A percentile compares a stretch with the other conserved stretches of the same genome.
These are phyloP conservation scores for Synergus umbraculus DNA, from an alignment of 2,888 invertebrate genomes.

Conservation along the genomic window DNA sequence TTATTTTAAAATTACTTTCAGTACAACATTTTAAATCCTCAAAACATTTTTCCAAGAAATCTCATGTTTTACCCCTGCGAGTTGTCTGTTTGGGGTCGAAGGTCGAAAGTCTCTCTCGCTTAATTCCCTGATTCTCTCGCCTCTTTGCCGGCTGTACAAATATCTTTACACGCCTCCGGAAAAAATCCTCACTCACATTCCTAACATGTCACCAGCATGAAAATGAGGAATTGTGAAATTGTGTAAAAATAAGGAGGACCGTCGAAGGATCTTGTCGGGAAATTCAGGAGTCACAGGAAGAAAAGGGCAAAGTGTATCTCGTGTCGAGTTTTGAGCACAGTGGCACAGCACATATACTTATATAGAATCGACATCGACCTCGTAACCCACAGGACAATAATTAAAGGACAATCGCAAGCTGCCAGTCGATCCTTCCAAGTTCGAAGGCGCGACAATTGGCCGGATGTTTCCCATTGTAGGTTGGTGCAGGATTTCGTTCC, in stretches of 20 bases:
- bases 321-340: not conserved
- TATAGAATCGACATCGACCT: constrained; percentile 51
- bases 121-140: constrained; percentile 27
- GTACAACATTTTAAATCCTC: too few relatives aligned
- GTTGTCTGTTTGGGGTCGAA: not conserved
- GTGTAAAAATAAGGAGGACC: constrained; percentile 4
- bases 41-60: not conserved
- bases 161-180: constrained; percentile 23
- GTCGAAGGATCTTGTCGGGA: not conserved
- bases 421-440: constrained; percentile 43
- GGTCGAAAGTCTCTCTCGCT: constrained; percentile 34
- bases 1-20: too few relatives aligned
- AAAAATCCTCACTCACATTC: constrained; percentile 1
- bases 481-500: constrained; percentile 56
- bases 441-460: constrained; percentile 74
- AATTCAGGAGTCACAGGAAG: constrained; percentile 5
- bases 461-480: constrained; percentile 73
- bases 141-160: constrained; percentile 34
- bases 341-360: too few relatives aligned
- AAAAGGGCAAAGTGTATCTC: constrained; percentile 19
- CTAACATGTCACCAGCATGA: not conserved
- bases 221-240: not conserved
- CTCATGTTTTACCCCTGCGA: not conserved
- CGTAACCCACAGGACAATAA: constrained; percentile 60
- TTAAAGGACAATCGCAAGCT: constrained; percentile 52